phyloP scores from a whole-genome alignment of 2,888 invertebrate genomes.

The Orthosia gracilis region DNA sequence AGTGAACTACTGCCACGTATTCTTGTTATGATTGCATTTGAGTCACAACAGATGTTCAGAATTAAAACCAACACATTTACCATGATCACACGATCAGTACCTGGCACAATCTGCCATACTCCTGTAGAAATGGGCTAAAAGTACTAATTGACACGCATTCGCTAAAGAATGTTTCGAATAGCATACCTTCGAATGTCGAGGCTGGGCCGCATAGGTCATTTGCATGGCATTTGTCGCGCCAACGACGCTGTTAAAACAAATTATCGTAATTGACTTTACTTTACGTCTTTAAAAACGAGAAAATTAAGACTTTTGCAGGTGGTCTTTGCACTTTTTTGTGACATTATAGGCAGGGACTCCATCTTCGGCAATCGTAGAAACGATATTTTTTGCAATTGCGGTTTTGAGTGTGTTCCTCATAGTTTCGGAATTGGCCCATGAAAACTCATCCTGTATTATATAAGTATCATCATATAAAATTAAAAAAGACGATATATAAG shows the following conservation, averaged over 20 bases:
- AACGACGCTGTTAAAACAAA: slow-evolving; percentile 52
- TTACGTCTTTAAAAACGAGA: slow-evolving; percentile 24
- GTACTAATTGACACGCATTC: slow-evolving; percentile 55
- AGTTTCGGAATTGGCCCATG: too few species aligned
- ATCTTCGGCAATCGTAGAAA: not conserved
- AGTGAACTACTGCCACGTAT: not conserved
- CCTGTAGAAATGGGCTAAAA: slow-evolving; percentile 47
- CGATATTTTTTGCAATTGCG: not conserved
- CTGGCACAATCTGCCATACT: slow-evolving; percentile 27
- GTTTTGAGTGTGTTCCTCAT: too few species aligned
- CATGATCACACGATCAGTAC: slow-evolving; percentile 6
- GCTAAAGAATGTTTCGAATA: slow-evolving; percentile 38
- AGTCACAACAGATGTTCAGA: not conserved
- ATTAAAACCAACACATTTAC: not conserved
- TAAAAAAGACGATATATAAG: too few species aligned
- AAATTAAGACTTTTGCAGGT: slow-evolving; percentile 20
- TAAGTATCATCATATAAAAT: too few species aligned
- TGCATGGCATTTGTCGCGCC: slow-evolving; percentile 61
- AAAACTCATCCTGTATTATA: too few species aligned
- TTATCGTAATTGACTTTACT: slow-evolving; percentile 59
- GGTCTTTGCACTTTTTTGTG: slow-evolving; percentile 22
- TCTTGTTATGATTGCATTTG: not conserved
- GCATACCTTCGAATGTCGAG: slow-evolving; percentile 46
- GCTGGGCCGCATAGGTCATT: slow-evolving; percentile 52
- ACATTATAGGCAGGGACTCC: not conserved